Percentiles rank a stretch among this genome's conserved stretches.
phyloP scores from a whole-genome alignment of 2,113 vertebrate genomes.

The Malaclemys terrapin region DNA sequence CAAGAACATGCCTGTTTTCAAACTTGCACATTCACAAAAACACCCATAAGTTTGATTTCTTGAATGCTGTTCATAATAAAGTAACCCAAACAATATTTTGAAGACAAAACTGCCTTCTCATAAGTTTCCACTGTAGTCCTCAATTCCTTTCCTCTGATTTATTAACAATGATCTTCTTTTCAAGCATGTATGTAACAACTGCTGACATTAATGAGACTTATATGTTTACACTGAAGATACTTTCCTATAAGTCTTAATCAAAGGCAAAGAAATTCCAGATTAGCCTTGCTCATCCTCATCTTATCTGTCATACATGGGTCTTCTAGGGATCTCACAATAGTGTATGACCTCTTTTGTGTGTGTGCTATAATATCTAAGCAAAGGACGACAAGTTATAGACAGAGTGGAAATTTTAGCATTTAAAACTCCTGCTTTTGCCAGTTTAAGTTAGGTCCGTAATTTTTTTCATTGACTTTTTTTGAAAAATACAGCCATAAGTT shows the following conservation, averaged over 20 bases:
- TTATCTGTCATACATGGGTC: background rate
- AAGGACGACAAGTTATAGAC: background rate
- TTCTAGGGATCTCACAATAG: background rate
- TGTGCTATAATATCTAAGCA: background rate
- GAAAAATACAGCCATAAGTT: background rate
- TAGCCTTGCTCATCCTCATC: background rate
- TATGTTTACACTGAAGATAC: background rate
- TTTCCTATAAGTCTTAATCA: background rate
- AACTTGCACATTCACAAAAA: background rate
- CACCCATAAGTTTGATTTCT: background rate
- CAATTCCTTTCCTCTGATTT: background rate
- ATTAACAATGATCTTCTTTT: background rate
- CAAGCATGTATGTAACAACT: background rate
- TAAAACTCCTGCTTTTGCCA: background rate
- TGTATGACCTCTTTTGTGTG: background rate
- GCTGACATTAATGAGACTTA: background rate
- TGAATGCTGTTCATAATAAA: background rate
- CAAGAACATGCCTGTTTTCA: background rate
- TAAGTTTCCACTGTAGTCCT: background rate
- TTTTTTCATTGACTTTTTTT: background rate
- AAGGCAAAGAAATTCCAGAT: background rate
- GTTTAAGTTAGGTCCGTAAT: background rate
- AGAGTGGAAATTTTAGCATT: background rate
- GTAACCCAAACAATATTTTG: background rate
- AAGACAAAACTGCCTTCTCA: background rate